Percentiles rank a stretch among this genome's conserved stretches.
These are phyloP conservation scores for Sebastes diaconus DNA, from an alignment of 2,797 vertebrate genomes.

Conservation along the genomic window DNA sequence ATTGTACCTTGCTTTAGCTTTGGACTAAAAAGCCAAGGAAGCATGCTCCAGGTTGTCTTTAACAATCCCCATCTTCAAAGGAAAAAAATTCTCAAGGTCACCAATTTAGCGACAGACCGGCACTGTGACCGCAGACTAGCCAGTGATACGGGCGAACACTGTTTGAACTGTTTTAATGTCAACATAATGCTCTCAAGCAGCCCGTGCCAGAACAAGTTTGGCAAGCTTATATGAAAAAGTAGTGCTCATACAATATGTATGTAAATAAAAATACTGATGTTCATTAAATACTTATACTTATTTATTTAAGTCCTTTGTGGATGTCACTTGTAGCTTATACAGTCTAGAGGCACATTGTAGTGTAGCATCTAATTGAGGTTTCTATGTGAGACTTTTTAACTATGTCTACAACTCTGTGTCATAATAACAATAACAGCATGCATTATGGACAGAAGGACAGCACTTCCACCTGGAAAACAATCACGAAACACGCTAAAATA, in stretches of 20 bases:
- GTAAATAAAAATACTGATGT: background rate
- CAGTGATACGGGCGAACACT: background rate
- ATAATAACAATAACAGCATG: background rate
- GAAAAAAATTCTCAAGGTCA: background rate
- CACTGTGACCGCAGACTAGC: background rate
- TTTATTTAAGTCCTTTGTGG: constrained; percentile 46
- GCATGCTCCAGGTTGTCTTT: background rate
- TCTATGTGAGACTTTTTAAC: background rate
- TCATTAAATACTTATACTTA: background rate
- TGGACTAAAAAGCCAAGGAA: background rate
- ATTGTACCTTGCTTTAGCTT: background rate
- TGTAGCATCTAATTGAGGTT: background rate
- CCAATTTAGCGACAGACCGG: background rate
- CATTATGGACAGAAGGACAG: background rate
- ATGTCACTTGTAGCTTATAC: background rate
- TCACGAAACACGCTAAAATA: constrained; percentile 6
- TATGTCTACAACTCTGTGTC: background rate
- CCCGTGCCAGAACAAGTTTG: background rate
- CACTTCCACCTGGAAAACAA: background rate
- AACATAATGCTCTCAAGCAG: background rate
- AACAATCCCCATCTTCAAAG: background rate
- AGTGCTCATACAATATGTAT: background rate
- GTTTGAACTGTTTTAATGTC: background rate
- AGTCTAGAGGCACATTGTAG: background rate
- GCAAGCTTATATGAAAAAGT: background rate